Base-by-base conservation (phyloP, 2,888 invertebrate species). In the Thecophora atra region DNA sequence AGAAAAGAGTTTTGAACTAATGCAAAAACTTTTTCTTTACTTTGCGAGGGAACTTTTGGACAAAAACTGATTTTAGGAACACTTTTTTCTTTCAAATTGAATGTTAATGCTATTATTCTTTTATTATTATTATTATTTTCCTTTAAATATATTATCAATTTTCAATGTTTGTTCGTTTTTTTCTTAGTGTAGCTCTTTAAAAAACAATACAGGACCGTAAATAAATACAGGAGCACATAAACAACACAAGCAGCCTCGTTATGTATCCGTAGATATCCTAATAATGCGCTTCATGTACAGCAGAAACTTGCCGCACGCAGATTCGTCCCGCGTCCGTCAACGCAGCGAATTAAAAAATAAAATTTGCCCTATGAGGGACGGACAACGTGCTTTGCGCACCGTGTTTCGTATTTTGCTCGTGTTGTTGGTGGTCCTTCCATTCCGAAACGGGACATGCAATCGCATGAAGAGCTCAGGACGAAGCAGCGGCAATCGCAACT, bases 361-460 rank as follows among this genome's bases (percentile, higher is more conserved):
- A 72, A 72, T 81, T 81, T 81, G 81, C 81, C 81, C 80, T 81
- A 79, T 79, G 76, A 78, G 80, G 79, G 75, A 37, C 28, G 70
- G 62, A 24, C 68, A 70, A 70, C 62, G 62, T 21, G 30, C 62
- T 52, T 19, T n/a, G 69, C 54, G n/a, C 21, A 17, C 24, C 3
- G 54, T 54, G 19, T 69, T 54, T 60, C 8, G 19, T 17, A 37
- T 47, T 54, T 11, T 24, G 17, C 51, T 56, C 42, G 44, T 28
- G 17, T 15, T 58, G 58, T 42, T 37, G 52, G 42, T 15, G 26
- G 60, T 26, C 11, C 67, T 47, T 56, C 77, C 77, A 82, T 82
- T 82, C 82, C 82, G 81, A 79, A 81, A 82, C 81, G 81, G 81
- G 81, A 82, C 82, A 81, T 42, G 62, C 51, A 62, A 63, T 62